These are phyloP conservation scores for Melipona bicolor DNA, from an alignment of 2,888 invertebrate species.

Conservation along the genomic window DNA sequence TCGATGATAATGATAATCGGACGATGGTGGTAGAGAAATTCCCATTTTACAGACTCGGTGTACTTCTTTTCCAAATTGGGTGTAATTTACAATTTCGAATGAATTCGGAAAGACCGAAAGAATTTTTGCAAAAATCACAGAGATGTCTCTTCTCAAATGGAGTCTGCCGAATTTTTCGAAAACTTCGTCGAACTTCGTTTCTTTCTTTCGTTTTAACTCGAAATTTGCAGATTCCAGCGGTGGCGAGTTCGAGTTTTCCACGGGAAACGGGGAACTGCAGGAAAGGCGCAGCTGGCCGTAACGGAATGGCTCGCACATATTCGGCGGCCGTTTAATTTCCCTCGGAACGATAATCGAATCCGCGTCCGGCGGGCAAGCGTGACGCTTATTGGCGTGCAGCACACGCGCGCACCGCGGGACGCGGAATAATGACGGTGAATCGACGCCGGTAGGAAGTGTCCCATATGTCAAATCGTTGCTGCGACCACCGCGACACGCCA, in stretches of 20 bases:
- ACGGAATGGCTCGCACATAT: conserved; percentile 16
- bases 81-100: too few species aligned
- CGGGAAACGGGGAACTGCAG: background rate
- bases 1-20: background rate
- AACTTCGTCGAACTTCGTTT: too few species aligned
- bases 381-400: conserved; percentile 52
- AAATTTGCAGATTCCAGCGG: background rate
- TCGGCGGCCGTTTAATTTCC: conserved; percentile 40
- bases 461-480: conserved; percentile 63
- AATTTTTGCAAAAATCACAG: too few species aligned
- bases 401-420: conserved; percentile 43
- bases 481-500: conserved; percentile 24
- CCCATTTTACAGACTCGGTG: too few species aligned
- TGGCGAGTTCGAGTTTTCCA: background rate
- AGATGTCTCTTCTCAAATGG: too few species aligned
- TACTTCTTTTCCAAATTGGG: too few species aligned
- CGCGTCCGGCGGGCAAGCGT: conserved; percentile 46
- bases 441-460: conserved; percentile 63
- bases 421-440: conserved; percentile 41
- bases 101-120: too few species aligned
- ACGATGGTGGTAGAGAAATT: background rate
- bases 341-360: conserved; percentile 45
- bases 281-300: background rate
- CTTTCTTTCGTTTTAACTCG: too few species aligned
- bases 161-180: too few species aligned